A percentile compares a stretch with the other conserved stretches of the same genome.
phyloP scores from a whole-genome alignment of 2,888 invertebrate species.

The Parasteatoda lunata region DNA sequence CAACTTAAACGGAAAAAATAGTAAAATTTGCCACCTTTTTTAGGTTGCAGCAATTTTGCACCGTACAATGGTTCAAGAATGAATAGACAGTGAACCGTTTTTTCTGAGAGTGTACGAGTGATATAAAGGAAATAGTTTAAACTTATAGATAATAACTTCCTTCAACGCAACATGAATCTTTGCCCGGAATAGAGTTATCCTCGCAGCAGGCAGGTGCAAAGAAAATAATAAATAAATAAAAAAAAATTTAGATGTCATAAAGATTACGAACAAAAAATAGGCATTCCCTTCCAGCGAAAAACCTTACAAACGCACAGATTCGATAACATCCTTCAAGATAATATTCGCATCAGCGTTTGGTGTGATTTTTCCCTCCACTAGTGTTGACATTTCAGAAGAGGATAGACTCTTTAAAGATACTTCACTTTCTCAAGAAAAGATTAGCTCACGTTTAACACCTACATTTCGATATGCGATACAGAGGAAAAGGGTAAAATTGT shows the following conservation, averaged over 20 bases:
- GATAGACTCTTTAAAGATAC: conserved; percentile 2
- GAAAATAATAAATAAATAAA: too few species aligned
- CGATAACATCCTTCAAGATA: conserved; percentile 6
- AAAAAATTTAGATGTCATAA: background rate
- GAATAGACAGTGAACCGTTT: too few species aligned
- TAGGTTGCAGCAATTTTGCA: too few species aligned
- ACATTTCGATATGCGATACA: conserved; percentile 35
- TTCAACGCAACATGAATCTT: background rate
- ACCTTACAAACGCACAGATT: background rate
- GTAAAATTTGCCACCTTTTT: too few species aligned
- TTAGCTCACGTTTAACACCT: conserved; percentile 54
- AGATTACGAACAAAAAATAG: conserved; percentile 2
- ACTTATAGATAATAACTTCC: too few species aligned
- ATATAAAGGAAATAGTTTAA: too few species aligned
- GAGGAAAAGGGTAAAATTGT: background rate
- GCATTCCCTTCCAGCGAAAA: background rate
- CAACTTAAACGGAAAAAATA: too few species aligned
- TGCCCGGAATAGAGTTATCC: background rate
- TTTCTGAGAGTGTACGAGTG: too few species aligned
- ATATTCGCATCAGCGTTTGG: background rate
- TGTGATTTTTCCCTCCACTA: background rate
- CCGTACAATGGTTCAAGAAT: too few species aligned
- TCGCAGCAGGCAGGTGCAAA: background rate
- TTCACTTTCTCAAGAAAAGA: conserved; percentile 35
- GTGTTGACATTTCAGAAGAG: background rate